Evolutionary conservation across 2,888 invertebrate species (phyloP), one percentile per base, ranked within the genome.

Genomic region (Fragum fragum): DNA sequence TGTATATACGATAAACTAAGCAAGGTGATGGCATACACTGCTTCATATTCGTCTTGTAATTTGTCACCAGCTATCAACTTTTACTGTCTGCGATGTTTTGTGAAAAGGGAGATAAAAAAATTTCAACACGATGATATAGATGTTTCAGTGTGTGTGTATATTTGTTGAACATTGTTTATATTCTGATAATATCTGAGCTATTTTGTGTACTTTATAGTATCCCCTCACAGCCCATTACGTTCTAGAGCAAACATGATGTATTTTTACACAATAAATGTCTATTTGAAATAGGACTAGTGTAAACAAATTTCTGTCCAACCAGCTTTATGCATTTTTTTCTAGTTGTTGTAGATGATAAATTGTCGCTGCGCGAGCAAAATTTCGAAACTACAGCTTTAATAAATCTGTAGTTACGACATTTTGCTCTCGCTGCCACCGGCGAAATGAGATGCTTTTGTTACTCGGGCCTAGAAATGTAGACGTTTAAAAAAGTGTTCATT

Each of bases 161-260:
- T 81, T 73, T 81, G 79, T 84, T 78, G 57, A 80, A 81, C 79
- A 84, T 76, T 85, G 81, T 85, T 85, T 85, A 81, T 81, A 79
- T 73, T 76, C 63, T 79, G 85, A 85, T 85, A 85, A 77, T 81
- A 74, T 81, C 77, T 28, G 32, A 73, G 36, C 42, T 53, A 29
- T 68, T 72, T 68, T 72, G 79, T 79, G 73, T 55, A 79, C 69
- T 75, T 57, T 69, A 66, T 66, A 77, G 72, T 47, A 72, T 39
- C 63, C 23, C 72, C 52, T 77, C 63, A 66, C 66, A 66, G 36
- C 36, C 66, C 32, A 66, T 36, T 42, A 66, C 66, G 23, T 39
- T 39, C 39, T 26, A 42, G 26, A 32, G 26, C 66, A 66, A 42
- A 66, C 39, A 42, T 23, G 66, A 42, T 66, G 66, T 39, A 26